A percentile compares a stretch with the other conserved stretches of the same genome.
phyloP scores from a whole-genome alignment of 2,113 vertebrate species.

The Cyprinus carpio region DNA sequence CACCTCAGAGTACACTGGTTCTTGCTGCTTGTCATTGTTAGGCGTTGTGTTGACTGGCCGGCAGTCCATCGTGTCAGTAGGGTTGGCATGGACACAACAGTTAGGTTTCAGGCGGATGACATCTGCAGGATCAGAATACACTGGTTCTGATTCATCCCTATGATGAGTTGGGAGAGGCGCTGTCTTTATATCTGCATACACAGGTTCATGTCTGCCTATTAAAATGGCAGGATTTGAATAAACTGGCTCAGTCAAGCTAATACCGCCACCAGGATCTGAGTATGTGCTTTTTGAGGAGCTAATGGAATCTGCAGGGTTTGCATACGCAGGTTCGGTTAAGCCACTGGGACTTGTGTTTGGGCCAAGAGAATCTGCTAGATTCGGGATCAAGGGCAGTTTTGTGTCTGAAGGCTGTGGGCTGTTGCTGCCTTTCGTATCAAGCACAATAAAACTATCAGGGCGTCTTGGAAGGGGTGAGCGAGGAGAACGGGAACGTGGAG shows the following conservation, averaged over 20 bases:
- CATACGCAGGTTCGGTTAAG: slow-evolving; percentile 5
- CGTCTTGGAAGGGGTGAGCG: slow-evolving; percentile 72
- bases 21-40: neutral
- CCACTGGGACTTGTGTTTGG: slow-evolving; percentile 7
- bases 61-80: slow-evolving; percentile 53
- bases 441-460: slow-evolving; percentile 11
- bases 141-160: slow-evolving; percentile 65
- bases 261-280: neutral
- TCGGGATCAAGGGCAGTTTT: neutral
- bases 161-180: slow-evolving; percentile 45
- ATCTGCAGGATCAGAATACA: slow-evolving; percentile 83
- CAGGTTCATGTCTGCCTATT: slow-evolving; percentile 30
- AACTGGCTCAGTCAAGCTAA: slow-evolving; percentile 41
- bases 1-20: slow-evolving; percentile 73
- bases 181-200: slow-evolving; percentile 71
- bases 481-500: slow-evolving; percentile 59
- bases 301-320: neutral
- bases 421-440: slow-evolving; percentile 53
- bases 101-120: slow-evolving; percentile 56
- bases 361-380: neutral
- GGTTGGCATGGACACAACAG: slow-evolving; percentile 58
- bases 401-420: slow-evolving; percentile 10
- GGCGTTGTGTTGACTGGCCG: slow-evolving; percentile 1
- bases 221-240: slow-evolving; percentile 32
- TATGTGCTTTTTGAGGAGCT: slow-evolving; percentile 15